Evolutionary conservation across 2,113 vertebrate genomes (phyloP).

Genomic region (Nothobranchius furzeri): DNA sequence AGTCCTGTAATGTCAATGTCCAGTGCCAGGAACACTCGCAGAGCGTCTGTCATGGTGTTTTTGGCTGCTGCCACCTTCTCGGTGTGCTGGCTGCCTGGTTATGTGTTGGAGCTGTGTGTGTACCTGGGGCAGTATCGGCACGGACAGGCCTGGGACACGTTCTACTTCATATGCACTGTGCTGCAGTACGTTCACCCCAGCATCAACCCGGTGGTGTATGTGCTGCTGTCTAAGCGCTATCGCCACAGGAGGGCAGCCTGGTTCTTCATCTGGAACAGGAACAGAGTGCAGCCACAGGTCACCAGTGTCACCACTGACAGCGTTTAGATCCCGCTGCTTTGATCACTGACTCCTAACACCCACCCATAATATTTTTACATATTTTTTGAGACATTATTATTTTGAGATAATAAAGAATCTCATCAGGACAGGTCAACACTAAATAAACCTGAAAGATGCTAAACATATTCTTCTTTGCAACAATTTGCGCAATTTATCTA

Average conservation of each 20-base stretch:
- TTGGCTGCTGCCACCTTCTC: conserved; percentile 78
- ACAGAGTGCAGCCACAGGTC: conserved; percentile 69
- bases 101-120: conserved; percentile 75
- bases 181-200: conserved; percentile 76
- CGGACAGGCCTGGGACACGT: conserved; percentile 67
- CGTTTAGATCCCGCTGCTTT: conserved; percentile 38
- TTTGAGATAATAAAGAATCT: not conserved
- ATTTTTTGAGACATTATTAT: not conserved
- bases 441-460: not conserved
- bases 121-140: conserved; percentile 74
- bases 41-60: conserved; percentile 79
- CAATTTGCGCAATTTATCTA: too few species aligned
- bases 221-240: conserved; percentile 73
- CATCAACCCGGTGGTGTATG: conserved; percentile 70
- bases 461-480: too few species aligned
- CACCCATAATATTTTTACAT: too few species aligned
- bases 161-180: conserved; percentile 74
- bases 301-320: conserved; percentile 62
- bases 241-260: conserved; percentile 65
- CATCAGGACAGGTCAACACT: not conserved
- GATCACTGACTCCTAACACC: too few species aligned
- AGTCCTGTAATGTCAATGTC: conserved; percentile 75
- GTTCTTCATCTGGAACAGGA: conserved; percentile 62
- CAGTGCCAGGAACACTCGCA: conserved; percentile 73
- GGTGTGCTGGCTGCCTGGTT: conserved; percentile 78